Base-by-base conservation (phyloP, 2,113 vertebrate genomes). In the Petroica traversi region DNA sequence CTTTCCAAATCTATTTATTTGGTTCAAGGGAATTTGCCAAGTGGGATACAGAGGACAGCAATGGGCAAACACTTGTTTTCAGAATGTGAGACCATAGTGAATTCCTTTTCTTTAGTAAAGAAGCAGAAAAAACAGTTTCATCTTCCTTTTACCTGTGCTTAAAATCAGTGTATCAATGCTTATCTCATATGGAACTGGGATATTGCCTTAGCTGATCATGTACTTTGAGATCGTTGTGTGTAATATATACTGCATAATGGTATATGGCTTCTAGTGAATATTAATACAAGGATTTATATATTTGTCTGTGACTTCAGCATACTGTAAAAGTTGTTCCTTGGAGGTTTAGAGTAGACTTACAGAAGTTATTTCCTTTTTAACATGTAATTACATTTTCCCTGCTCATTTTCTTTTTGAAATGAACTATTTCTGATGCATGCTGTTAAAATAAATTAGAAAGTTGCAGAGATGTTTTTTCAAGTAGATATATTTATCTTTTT, bases 371-470 rank as follows among this genome's bases (percentile, higher is more conserved):
- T 72, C 18, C 31, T 43, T 69, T 61, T 73, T 81, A 82, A 19
- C 31, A 66, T 68, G 91, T 66, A 46, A 59, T 93, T 80, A 51
- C 26, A 16, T 92, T 96, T 95, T 63, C 45, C 69, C 6, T 67
- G 41, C 36, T 82, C 51, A 26, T 31, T 52, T n/a, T 68, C 34
- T 73, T 94, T 77, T 91, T 73, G 31, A 96, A 92, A 68, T 58
- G 51, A 72, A 45, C 87, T 89, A 79, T 89, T 98, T 96, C 80
- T 94, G 71, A 91, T 95, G 67, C 85, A 83, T 69, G 55, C 84
- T 97, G 79, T 80, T 97, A 89, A 95, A 96, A 93, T 93, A 96
- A 96, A 97, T 96, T 92, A 94, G 67, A 85, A 95, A 89, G 49
- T 59, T 88, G 11, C 40, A 72, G 92, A 91, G 87, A 74, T 75